phyloP scores from a whole-genome alignment of 92 coral and sea anemone genomes.

The Actinostola sp. region DNA sequence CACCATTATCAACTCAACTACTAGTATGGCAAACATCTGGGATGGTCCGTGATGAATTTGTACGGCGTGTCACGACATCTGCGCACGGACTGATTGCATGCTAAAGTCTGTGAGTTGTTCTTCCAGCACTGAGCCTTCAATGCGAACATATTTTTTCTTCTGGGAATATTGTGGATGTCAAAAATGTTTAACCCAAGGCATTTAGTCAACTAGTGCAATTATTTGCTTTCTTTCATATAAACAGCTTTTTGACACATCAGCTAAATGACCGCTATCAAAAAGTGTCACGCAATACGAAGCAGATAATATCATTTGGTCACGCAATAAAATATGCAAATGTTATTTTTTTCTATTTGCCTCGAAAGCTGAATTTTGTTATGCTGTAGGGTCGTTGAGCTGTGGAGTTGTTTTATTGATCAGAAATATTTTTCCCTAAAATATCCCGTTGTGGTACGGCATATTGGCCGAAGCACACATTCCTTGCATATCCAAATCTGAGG shows the following conservation, averaged over 20 bases:
- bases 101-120: not conserved
- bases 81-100: not conserved
- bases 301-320: slow-evolving; percentile 8
- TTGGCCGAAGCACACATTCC: slow-evolving; percentile 26
- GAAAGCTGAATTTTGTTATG: too few species aligned
- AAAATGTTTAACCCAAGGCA: not conserved
- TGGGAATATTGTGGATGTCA: not conserved
- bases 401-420: not conserved
- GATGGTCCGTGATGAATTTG: slow-evolving; percentile 14
- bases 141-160: not conserved
- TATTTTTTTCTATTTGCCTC: not conserved
- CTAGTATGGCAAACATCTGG: slow-evolving; percentile 29
- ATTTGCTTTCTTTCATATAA: not conserved
- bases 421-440: not conserved
- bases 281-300: not conserved
- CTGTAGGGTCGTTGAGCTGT: not conserved
- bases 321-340: not conserved
- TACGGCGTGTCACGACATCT: not conserved
- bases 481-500: slow-evolving; percentile 26
- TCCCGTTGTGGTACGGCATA: slow-evolving; percentile 14
- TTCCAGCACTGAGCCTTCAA: not conserved
- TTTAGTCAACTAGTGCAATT: not conserved
- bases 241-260: slow-evolving; percentile 13
- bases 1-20: not conserved
- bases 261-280: not conserved